These are phyloP conservation scores for Dolichoris vasculosae DNA, from an alignment of 1,140 invertebrate species.

Conservation along the genomic window DNA sequence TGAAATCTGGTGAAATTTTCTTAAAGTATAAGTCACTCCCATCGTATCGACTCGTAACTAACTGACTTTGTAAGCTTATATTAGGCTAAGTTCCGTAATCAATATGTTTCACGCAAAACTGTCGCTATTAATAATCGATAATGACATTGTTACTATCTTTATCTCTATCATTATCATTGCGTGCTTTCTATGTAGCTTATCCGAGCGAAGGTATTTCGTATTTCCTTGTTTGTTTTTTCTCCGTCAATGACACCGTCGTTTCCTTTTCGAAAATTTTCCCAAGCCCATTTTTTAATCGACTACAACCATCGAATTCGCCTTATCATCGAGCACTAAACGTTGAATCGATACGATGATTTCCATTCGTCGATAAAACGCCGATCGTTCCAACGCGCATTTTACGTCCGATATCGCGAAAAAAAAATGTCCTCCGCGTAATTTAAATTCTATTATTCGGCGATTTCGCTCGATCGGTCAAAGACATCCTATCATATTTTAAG, in stretches of 20 bases:
- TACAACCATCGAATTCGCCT: neutral
- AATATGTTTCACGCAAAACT: neutral
- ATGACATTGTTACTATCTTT: neutral
- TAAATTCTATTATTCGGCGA: neutral
- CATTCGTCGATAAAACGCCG: neutral
- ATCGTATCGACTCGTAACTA: neutral
- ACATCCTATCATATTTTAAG: neutral
- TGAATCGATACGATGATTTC: neutral
- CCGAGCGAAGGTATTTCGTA: neutral
- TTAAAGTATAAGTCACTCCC: neutral
- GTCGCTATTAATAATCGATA: conserved; percentile 8
- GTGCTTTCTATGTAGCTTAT: neutral
- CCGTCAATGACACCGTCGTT: neutral
- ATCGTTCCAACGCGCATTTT: neutral
- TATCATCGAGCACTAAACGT: neutral
- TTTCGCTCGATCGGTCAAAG: neutral
- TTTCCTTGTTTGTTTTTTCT: conserved; percentile 8
- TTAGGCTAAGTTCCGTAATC: neutral
- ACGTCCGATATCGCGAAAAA: neutral
- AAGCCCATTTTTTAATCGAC: neutral
- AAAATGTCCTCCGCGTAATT: neutral
- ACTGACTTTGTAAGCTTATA: neutral
- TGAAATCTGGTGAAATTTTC: conserved; percentile 3
- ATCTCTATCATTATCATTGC: neutral
- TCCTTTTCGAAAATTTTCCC: neutral